These are phyloP conservation scores for Euclidia mi DNA, from an alignment of 2,888 invertebrate genomes.

Conservation along the genomic window DNA sequence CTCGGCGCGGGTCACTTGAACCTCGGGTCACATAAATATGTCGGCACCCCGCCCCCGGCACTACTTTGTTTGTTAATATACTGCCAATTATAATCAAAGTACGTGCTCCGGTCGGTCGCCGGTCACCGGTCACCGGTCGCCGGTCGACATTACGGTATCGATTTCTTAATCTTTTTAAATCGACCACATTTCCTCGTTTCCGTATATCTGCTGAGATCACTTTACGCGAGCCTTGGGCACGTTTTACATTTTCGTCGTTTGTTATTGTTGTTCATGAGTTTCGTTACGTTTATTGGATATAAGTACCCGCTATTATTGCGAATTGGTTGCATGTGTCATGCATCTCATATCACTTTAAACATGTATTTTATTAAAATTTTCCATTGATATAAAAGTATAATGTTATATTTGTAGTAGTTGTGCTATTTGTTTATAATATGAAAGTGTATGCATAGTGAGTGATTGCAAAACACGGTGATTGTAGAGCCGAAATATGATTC, in stretches of 20 bases:
- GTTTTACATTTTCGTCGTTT: conserved; percentile 46
- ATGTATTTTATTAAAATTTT: background rate
- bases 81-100: conserved; percentile 86
- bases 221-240: conserved; percentile 50
- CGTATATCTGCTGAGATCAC: conserved; percentile 57
- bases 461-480: conserved; percentile 82
- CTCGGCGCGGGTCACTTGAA: conserved; percentile 80
- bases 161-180: conserved; percentile 82
- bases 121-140: conserved; percentile 56
- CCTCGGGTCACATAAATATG: conserved; percentile 85
- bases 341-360: background rate
- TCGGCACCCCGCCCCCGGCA: conserved; percentile 81
- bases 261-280: conserved; percentile 29
- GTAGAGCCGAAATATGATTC: conserved; percentile 85
- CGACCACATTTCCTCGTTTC: conserved; percentile 71
- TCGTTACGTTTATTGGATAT: conserved; percentile 12
- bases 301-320: background rate
- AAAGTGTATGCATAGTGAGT: conserved; percentile 68
- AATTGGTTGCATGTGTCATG: background rate
- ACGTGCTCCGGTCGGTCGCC: conserved; percentile 66
- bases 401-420: conserved; percentile 18
- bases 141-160: conserved; percentile 70
- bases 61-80: conserved; percentile 87
- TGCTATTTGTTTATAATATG: conserved; percentile 66
- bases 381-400: conserved; percentile 2